A percentile compares a stretch with the other conserved stretches of the same genome.
These are phyloP conservation scores for Cettia cetti DNA, from an alignment of 2,113 vertebrate genomes.

Conservation along the genomic window DNA sequence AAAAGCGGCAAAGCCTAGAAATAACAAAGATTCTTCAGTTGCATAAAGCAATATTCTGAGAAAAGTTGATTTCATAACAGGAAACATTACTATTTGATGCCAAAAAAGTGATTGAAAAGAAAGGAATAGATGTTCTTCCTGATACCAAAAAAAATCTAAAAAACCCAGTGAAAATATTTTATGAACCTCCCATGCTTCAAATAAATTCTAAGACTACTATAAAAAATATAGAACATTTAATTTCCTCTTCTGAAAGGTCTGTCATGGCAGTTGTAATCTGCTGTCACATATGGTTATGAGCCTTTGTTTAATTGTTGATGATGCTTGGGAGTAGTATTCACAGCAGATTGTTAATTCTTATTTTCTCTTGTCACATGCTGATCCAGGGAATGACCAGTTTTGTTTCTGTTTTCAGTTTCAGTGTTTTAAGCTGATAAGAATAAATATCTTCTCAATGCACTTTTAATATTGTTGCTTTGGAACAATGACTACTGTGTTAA, in stretches of 20 bases:
- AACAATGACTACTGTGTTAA: background rate
- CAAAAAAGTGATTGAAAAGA: background rate
- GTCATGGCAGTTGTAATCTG: background rate
- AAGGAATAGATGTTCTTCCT: background rate
- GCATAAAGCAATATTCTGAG: background rate
- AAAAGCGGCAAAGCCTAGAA: background rate
- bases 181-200: background rate
- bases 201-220: background rate
- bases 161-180: background rate
- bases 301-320: background rate
- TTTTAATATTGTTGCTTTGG: background rate
- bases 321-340: background rate
- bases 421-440: background rate
- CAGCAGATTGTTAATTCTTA: background rate
- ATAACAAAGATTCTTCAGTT: background rate
- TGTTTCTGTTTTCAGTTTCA: background rate
- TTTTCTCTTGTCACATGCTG: background rate
- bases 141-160: background rate
- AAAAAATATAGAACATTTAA: background rate
- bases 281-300: background rate
- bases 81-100: background rate
- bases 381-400: background rate
- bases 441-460: background rate
- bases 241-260: background rate
- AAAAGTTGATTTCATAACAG: background rate